phyloP scores from a whole-genome alignment of 92 coral and sea anemone genomes.

The Parazoanthus atlanticus region DNA sequence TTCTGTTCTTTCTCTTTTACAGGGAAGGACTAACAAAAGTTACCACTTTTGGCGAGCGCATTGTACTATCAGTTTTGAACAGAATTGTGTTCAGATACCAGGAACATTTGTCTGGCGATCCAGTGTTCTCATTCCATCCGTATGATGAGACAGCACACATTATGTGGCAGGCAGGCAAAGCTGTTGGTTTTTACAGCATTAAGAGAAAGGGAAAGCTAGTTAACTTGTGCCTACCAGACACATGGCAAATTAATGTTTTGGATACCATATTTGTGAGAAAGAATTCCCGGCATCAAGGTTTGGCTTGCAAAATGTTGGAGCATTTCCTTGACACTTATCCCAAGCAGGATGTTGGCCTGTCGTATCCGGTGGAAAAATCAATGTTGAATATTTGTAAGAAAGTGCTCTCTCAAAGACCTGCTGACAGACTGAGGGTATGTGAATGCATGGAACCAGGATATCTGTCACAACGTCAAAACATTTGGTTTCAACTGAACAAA shows the following conservation, averaged over 20 bases:
- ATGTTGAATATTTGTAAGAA: constrained; percentile 46
- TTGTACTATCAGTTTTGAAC: constrained; percentile 51
- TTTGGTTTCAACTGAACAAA: constrained; percentile 37
- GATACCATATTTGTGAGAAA: constrained; percentile 64
- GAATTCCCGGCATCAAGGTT: constrained; percentile 39
- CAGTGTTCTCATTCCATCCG: constrained; percentile 44
- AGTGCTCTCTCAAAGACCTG: constrained; percentile 37
- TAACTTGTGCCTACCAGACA: constrained; percentile 27
- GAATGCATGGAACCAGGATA: constrained; percentile 52
- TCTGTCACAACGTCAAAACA: constrained; percentile 17
- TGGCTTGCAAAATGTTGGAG: constrained; percentile 52
- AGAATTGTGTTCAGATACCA: constrained; percentile 49
- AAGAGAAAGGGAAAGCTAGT: constrained; percentile 59
- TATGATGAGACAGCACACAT: constrained; percentile 51
- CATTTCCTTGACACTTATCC: constrained; percentile 50
- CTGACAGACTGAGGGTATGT: constrained; percentile 55
- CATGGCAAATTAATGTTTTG: constrained; percentile 55
- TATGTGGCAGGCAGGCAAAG: constrained; percentile 59
- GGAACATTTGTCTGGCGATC: constrained; percentile 45
- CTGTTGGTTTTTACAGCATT: constrained; percentile 59
- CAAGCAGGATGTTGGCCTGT: constrained; percentile 56
- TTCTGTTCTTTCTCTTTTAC: not conserved
- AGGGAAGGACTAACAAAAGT: constrained; percentile 55
- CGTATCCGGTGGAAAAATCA: constrained; percentile 46
- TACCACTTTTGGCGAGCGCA: constrained; percentile 59